Base-by-base conservation (phyloP, 2,797 vertebrate species). In the Acropternis orthonyx region DNA sequence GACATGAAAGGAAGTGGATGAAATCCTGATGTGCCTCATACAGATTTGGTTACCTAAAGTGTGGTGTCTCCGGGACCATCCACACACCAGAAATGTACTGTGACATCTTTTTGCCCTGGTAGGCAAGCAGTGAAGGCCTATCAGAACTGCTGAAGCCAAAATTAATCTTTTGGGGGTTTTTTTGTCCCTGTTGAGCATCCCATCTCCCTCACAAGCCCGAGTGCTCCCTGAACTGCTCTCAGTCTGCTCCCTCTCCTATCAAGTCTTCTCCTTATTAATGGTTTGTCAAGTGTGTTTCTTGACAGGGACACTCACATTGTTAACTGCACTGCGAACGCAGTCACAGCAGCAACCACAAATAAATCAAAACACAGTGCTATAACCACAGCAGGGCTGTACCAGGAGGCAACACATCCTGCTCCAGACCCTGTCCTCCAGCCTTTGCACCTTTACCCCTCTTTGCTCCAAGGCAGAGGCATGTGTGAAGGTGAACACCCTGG, bases 401-500 rank as follows among this genome's bases (percentile, higher is more conserved):
- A 1, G 6, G 18, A 36, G 68, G 56, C n/a, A 21, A 17, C 59
- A 12, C 5, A 0, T 18, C 54, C 7, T 12, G 16, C 36, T 65
- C 52, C 37, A 48, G 20, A 72, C 52, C 61, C 56, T 43, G 10
- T 62, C 72, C 49, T 28, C 30, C 49, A 23, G 15, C 58, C 51
- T 49, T 39, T 39, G 44, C 30, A 12, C 24, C 21, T 62, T 41
- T n/a, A 2, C 36, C 12, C 32, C 2, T 4, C 15, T 86, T 76
- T 10, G 18, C 30, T 30, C 26, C 56, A 36, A 49, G 63, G 2
- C 7, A 37, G 74, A 43, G 28, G 49, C 41, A 71, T 20, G 34
- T 2, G 11, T 0, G 5, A 37, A 27, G 21, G 13, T 34, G 76
- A 54, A 77, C 1, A 51, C 41, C 16, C 20, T 3, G 22, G 8